Conservation (phyloP, 2,888 invertebrate genomes). For the Drymonia ruficornis region DNA sequence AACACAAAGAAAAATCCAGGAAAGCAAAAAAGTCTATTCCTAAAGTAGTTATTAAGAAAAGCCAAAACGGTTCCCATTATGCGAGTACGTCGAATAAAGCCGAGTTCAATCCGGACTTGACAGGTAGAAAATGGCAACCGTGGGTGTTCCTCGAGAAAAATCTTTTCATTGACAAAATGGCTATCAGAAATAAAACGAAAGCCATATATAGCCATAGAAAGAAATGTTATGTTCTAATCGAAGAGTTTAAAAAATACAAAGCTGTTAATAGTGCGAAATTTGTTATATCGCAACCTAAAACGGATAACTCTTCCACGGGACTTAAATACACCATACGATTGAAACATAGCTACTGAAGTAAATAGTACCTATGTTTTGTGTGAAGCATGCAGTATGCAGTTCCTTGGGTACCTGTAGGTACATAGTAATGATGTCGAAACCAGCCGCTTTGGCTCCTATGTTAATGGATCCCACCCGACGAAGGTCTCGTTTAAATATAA, state of each 20-base stretch:
- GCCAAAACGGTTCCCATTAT: slow-evolving; percentile 76
- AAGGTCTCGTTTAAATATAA: slow-evolving; percentile 49
- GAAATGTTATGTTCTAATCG: slow-evolving; percentile 67
- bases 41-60: slow-evolving; percentile 81
- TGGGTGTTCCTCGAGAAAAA: slow-evolving; percentile 80
- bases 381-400: slow-evolving; percentile 17
- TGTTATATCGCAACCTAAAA: slow-evolving; percentile 70
- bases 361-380: slow-evolving; percentile 40
- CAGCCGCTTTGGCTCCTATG: slow-evolving; percentile 38
- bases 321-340: slow-evolving; percentile 77
- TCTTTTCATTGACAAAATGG: slow-evolving; percentile 77
- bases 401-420: slow-evolving; percentile 33
- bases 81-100: slow-evolving; percentile 65
- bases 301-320: slow-evolving; percentile 54
- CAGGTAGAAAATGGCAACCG: slow-evolving; percentile 81
- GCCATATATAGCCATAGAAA: slow-evolving; percentile 73
- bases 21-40: slow-evolving; percentile 69
- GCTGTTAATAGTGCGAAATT: slow-evolving; percentile 69
- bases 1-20: slow-evolving; percentile 70
- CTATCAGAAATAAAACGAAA: slow-evolving; percentile 64
- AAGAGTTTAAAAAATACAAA: slow-evolving; percentile 75
- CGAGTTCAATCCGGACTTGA: slow-evolving; percentile 72
- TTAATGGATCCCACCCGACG: slow-evolving; percentile 55
- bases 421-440: slow-evolving; percentile 11
- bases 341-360: slow-evolving; percentile 66